Percentiles rank a stretch among this genome's conserved stretches.
Conservation (phyloP, 1,140 invertebrate species). For the Plutomurus gul region DNA sequence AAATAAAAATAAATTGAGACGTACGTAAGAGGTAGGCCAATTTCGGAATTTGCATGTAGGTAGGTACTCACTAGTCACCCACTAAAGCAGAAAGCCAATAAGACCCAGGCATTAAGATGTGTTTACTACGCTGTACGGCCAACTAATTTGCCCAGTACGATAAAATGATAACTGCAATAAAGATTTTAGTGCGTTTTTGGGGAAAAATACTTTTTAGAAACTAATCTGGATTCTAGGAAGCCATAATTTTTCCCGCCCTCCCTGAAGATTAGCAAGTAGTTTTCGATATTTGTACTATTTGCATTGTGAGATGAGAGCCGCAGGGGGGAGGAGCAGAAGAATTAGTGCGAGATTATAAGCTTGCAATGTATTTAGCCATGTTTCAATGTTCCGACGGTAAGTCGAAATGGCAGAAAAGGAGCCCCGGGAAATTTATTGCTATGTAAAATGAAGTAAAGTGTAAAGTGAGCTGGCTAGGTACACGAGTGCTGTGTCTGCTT, state of each 20-base stretch:
- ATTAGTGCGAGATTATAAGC: conserved; percentile 9
- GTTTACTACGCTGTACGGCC: neutral
- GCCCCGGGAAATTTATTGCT: neutral
- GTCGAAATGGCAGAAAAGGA: conserved; percentile 12
- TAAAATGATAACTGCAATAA: neutral
- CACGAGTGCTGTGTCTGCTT: too few species aligned
- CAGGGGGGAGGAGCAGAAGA: neutral
- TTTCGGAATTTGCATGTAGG: neutral
- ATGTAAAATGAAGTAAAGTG: conserved; percentile 21
- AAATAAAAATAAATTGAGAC: conserved; percentile 13
- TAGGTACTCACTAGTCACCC: too few species aligned
- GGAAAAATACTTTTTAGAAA: neutral
- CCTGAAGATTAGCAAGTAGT: too few species aligned
- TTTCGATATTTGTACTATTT: neutral
- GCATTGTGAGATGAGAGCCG: neutral
- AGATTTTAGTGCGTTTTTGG: neutral
- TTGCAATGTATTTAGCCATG: conserved; percentile 2
- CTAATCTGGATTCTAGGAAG: neutral
- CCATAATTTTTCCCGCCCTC: neutral
- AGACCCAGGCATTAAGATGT: too few species aligned
- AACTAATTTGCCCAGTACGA: neutral
- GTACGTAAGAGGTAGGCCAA: neutral
- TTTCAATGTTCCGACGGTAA: conserved; percentile 17
- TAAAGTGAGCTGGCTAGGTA: conserved; percentile 1
- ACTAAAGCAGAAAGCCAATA: neutral